Conservation (phyloP, 2,888 invertebrate species). For the Drosophila neutralis region DNA sequence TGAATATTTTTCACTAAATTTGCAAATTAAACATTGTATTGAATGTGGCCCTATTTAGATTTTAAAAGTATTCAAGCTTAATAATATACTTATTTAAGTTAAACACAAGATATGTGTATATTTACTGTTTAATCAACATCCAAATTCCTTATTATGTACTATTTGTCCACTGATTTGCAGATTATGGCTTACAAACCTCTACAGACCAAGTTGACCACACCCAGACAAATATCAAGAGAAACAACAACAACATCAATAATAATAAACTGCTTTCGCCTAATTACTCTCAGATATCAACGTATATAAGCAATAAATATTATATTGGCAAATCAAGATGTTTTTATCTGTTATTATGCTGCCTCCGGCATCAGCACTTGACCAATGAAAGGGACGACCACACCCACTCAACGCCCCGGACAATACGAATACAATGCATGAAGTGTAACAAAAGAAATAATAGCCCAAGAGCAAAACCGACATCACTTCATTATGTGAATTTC, state of each 20-base stretch:
- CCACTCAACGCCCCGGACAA: slow-evolving; percentile 20
- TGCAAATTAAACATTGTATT: background rate
- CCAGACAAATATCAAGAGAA: slow-evolving; percentile 17
- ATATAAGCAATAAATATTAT: slow-evolving; percentile 72
- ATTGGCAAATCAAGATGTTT: slow-evolving; percentile 77
- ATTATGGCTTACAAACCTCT: background rate
- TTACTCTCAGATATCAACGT: slow-evolving; percentile 44
- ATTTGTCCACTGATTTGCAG: background rate
- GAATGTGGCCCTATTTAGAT: background rate
- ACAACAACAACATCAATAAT: slow-evolving; percentile 25
- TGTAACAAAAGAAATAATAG: slow-evolving; percentile 43
- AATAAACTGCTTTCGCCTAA: slow-evolving; percentile 35
- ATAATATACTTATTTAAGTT: background rate
- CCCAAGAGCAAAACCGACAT: slow-evolving; percentile 42
- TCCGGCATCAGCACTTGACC: slow-evolving; percentile 24
- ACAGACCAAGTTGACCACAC: slow-evolving; percentile 11
- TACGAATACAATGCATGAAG: slow-evolving; percentile 28
- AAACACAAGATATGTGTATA: background rate
- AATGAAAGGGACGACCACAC: slow-evolving; percentile 22
- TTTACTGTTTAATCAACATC: background rate
- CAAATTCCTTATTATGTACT: background rate
- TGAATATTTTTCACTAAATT: background rate
- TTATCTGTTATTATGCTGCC: slow-evolving; percentile 53
- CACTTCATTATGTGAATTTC: slow-evolving; percentile 67
- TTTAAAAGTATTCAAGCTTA: background rate